phyloP scores from a whole-genome alignment of 2,797 vertebrate genomes.

The Acanthis flammea region DNA sequence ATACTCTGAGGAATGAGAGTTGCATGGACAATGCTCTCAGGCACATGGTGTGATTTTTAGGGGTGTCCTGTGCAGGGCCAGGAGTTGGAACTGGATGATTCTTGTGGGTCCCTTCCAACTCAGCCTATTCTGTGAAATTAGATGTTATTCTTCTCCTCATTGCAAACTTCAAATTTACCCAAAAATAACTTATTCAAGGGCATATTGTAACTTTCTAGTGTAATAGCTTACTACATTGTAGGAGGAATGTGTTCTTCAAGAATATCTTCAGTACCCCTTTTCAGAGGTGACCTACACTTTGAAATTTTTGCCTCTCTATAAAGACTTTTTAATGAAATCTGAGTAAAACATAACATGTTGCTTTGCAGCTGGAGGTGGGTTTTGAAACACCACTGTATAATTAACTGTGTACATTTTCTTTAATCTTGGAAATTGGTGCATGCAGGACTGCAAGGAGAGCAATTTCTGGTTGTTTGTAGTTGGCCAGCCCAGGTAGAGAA shows the following conservation, averaged over 20 bases:
- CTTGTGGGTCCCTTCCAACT: background rate
- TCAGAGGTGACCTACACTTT: background rate
- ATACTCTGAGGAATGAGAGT: background rate
- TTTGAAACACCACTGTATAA: background rate
- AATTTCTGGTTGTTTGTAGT: constrained; percentile 52
- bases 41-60: no score
- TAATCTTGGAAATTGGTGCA: constrained; percentile 51
- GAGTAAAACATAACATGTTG: background rate
- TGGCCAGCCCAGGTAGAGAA: constrained; percentile 65
- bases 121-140: background rate
- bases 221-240: background rate
- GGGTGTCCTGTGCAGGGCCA: background rate
- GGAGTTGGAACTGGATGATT: background rate
- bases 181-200: background rate
- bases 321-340: background rate
- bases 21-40: background rate
- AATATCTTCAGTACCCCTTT: background rate
- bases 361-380: background rate
- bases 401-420: background rate
- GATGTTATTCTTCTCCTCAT: background rate
- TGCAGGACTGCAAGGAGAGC: background rate
- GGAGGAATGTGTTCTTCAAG: background rate
- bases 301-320: background rate
- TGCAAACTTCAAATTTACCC: background rate
- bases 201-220: background rate